Conservation (phyloP, 2,113 vertebrate species). For the Nestor notabilis region DNA sequence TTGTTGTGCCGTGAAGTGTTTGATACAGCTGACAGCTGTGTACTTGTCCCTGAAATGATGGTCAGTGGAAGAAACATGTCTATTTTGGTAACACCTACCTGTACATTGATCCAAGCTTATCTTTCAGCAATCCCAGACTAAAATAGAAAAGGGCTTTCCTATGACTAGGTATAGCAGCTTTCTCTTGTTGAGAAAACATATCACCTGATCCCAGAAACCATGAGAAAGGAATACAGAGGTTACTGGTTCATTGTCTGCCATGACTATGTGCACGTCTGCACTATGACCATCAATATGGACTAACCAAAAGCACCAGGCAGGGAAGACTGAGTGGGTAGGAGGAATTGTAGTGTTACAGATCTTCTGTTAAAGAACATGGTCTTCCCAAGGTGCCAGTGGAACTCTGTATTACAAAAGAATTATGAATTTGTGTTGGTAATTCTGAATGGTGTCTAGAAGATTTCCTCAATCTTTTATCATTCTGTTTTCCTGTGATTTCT, state of each 20-base stretch:
- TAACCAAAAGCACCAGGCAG: background rate
- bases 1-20: background rate
- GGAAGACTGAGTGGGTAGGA: background rate
- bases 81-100: background rate
- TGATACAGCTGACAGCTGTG: background rate
- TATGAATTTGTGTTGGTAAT: background rate
- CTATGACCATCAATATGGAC: fast-evolving
- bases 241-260: background rate
- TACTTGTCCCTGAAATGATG: background rate
- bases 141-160: background rate
- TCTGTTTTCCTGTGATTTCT: background rate
- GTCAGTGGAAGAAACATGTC: background rate
- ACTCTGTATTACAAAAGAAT: background rate
- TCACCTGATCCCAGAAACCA: background rate
- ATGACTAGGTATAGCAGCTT: background rate
- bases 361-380: fast-evolving
- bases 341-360: background rate
- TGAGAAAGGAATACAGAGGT: background rate
- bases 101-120: background rate
- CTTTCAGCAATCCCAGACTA: background rate
- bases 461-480: background rate
- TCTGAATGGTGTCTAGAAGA: background rate
- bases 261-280: background rate
- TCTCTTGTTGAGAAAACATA: background rate
- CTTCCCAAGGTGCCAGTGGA: background rate